Conservation (phyloP, 2,113 vertebrate species). For the Petroica traversi region DNA sequence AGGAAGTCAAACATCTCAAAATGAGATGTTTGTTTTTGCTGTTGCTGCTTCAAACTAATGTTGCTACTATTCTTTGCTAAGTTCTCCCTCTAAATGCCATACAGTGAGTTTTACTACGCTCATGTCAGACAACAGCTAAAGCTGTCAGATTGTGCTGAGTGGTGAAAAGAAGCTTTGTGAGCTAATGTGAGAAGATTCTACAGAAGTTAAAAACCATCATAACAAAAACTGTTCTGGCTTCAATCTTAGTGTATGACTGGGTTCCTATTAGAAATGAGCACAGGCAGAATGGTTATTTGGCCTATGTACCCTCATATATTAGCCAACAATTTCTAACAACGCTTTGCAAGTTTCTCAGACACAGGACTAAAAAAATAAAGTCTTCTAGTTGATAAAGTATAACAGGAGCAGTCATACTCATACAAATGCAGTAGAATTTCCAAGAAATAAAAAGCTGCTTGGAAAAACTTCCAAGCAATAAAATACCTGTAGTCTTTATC, state of each 20-base stretch:
- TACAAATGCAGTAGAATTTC: background rate
- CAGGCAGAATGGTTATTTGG: background rate
- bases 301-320: background rate
- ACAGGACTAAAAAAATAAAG: background rate
- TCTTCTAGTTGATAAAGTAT: background rate
- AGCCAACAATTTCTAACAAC: background rate
- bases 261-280: background rate
- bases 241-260: conserved; percentile 9
- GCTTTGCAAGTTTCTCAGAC: background rate
- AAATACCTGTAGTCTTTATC: background rate
- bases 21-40: background rate
- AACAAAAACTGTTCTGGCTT: conserved; percentile 39
- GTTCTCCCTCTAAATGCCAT: background rate
- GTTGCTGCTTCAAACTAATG: background rate
- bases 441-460: background rate
- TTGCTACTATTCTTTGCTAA: conserved; percentile 18
- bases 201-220: conserved; percentile 60
- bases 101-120: conserved; percentile 5
- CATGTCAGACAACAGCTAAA: conserved; percentile 36
- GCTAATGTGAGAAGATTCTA: conserved; percentile 42
- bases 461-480: background rate
- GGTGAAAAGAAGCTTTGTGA: conserved; percentile 24
- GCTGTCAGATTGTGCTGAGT: conserved; percentile 32
- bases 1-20: background rate
- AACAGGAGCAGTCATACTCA: background rate